Percentiles rank a stretch among this genome's conserved stretches.
These are phyloP conservation scores for Pachycephus smyrnensis DNA, from an alignment of 2,888 invertebrate species.

Conservation along the genomic window DNA sequence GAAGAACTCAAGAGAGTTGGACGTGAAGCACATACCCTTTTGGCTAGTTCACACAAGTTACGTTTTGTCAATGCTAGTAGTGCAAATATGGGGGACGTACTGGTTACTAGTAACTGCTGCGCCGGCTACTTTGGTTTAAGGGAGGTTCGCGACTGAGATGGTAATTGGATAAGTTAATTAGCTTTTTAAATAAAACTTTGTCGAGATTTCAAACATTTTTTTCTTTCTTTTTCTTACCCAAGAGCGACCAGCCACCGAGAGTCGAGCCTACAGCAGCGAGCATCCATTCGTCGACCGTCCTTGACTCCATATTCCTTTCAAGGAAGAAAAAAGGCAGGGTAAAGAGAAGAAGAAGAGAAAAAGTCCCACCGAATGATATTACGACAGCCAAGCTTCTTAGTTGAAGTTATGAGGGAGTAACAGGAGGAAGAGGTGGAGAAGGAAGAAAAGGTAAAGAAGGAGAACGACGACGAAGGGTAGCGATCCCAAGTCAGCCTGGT, in stretches of 20 bases:
- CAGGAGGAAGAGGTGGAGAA: conserved; percentile 8
- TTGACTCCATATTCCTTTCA: conserved; percentile 1
- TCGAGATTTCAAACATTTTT: conserved; percentile 41
- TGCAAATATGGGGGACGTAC: no score
- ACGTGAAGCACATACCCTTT: no score
- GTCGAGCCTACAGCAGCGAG: no score
- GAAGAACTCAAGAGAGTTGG: no score
- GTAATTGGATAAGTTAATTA: conserved; percentile 59
- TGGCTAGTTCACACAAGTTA: not conserved
- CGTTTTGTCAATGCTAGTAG: not conserved
- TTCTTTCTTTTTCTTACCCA: conserved; percentile 3
- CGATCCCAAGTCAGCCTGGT: conserved; percentile 22
- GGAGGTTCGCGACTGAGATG: conserved; percentile 18
- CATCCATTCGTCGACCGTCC: no score
- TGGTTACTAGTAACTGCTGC: no score
- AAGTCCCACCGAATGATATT: conserved; percentile 15
- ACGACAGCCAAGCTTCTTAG: conserved; percentile 21
- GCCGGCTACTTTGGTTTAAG: no score
- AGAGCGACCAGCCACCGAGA: not conserved
- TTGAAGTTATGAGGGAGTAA: conserved; percentile 25
- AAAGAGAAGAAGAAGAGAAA: conserved; percentile 15
- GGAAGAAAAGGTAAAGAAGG: no score
- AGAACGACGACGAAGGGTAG: conserved; percentile 19
- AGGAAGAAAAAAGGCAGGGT: no score
- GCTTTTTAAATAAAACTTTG: conserved; percentile 55